phyloP scores from a whole-genome alignment of 92 coral and sea anemone species.

The Pocillopora grandis region DNA sequence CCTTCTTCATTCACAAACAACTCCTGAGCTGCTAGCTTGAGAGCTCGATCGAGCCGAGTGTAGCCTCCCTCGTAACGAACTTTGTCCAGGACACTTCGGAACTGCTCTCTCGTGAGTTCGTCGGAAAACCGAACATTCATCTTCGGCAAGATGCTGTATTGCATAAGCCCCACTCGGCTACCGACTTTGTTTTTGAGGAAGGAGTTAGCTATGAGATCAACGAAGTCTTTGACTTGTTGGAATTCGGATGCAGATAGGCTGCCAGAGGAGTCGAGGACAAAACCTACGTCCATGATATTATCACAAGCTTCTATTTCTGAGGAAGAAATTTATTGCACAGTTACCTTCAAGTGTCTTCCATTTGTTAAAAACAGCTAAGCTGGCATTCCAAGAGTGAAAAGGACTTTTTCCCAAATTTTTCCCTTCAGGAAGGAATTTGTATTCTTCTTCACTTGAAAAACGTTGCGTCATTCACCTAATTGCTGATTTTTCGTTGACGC shows the following conservation, averaged over 20 bases:
- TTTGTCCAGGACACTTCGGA: constrained; percentile 49
- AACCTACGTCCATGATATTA: constrained; percentile 62
- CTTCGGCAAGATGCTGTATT: constrained; percentile 54
- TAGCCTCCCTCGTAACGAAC: constrained; percentile 44
- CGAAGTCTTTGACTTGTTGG: constrained; percentile 63
- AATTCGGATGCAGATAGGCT: constrained; percentile 55
- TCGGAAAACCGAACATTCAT: constrained; percentile 47
- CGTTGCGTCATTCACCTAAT: no score
- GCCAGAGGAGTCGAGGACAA: constrained; percentile 78
- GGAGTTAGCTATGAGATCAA: constrained; percentile 58
- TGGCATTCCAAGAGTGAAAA: no score
- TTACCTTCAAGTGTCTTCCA: background rate
- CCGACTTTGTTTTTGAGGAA: constrained; percentile 51
- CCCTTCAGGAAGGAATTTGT: no score
- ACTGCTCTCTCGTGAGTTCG: constrained; percentile 17
- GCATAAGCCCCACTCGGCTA: constrained; percentile 67
- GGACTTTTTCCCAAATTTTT: no score
- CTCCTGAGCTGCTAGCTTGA: constrained; percentile 53
- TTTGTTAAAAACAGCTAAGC: background rate
- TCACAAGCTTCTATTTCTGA: constrained; percentile 46
- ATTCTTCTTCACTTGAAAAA: no score
- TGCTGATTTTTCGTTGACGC: no score
- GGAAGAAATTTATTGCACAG: background rate
- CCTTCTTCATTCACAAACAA: constrained; percentile 38
- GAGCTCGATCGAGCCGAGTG: constrained; percentile 66